These are phyloP conservation scores for Ia io DNA, from an alignment of 2,113 vertebrate species.

Conservation along the genomic window DNA sequence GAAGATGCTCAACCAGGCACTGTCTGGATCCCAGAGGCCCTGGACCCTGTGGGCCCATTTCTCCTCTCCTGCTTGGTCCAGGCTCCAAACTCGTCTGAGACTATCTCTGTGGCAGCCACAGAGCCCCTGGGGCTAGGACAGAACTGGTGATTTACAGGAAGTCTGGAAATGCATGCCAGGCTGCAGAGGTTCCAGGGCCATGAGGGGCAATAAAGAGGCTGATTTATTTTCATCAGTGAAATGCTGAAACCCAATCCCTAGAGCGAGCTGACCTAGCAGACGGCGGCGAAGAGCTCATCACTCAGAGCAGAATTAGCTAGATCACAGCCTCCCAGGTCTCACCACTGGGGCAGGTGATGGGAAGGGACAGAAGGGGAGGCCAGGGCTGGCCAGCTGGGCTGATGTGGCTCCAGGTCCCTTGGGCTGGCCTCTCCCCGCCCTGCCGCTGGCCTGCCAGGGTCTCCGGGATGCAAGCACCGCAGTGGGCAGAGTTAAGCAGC, in stretches of 20 bases:
- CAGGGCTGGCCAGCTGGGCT: background rate
- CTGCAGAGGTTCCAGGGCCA: constrained; percentile 47
- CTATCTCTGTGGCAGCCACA: constrained; percentile 58
- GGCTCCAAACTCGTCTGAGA: background rate
- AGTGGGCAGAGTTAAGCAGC: background rate
- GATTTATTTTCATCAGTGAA: constrained; percentile 69
- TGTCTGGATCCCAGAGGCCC: background rate
- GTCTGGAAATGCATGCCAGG: constrained; percentile 56
- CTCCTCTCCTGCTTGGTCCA: background rate
- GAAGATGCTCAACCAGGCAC: background rate
- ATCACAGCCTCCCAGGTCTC: background rate
- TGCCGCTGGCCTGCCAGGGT: background rate
- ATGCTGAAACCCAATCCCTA: constrained; percentile 50
- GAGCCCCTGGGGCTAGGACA: constrained; percentile 47
- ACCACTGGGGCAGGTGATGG: background rate
- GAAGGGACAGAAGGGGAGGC: background rate
- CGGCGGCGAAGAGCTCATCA: background rate
- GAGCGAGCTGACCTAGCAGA: constrained; percentile 20
- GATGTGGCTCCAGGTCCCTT: background rate
- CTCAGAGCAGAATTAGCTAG: constrained; percentile 20
- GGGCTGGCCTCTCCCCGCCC: background rate
- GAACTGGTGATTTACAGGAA: constrained; percentile 65
- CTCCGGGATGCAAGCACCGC: background rate
- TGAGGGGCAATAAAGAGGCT: constrained; percentile 20
- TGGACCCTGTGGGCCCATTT: background rate